These are phyloP conservation scores for Cotesia typhae DNA, from an alignment of 1,140 invertebrate genomes.

Conservation along the genomic window DNA sequence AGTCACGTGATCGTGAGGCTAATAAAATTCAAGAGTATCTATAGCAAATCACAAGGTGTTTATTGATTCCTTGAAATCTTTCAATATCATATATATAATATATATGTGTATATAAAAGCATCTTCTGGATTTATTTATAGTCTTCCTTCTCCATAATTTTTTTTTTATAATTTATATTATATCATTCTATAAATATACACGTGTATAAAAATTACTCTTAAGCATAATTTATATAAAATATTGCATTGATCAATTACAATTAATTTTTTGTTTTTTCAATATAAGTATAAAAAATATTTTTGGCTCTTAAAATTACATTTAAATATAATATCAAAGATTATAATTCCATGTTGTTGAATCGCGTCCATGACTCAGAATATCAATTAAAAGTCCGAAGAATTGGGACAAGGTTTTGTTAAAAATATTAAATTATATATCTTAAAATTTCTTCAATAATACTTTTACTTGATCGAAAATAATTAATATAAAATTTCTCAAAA, in stretches of 20 bases:
- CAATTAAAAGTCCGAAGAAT: too few relatives aligned
- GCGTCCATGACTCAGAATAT: too few relatives aligned
- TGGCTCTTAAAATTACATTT: not conserved
- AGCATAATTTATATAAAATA: conserved; percentile 8
- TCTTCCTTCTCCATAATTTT: not conserved
- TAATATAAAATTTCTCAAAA: too few relatives aligned
- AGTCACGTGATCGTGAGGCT: conserved; percentile 46
- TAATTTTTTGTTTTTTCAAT: not conserved
- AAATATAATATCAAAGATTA: not conserved
- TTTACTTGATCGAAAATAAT: too few relatives aligned
- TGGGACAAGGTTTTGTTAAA: too few relatives aligned
- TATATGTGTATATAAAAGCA: not conserved
- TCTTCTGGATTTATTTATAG: not conserved
- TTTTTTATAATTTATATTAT: not conserved
- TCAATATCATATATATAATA: not conserved
- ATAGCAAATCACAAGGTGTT: conserved; percentile 53
- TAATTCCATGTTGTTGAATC: too few relatives aligned
- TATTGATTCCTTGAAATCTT: conserved; percentile 47
- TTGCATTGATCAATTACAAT: not conserved
- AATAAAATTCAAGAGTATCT: conserved; percentile 51
- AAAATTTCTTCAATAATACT: too few relatives aligned
- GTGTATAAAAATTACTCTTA: not conserved
- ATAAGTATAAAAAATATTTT: not conserved
- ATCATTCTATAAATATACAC: not conserved
- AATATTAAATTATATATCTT: too few relatives aligned